Evolutionary conservation across 2,888 invertebrate genomes (phyloP).

Genomic region (Margaritifera margaritifera): DNA sequence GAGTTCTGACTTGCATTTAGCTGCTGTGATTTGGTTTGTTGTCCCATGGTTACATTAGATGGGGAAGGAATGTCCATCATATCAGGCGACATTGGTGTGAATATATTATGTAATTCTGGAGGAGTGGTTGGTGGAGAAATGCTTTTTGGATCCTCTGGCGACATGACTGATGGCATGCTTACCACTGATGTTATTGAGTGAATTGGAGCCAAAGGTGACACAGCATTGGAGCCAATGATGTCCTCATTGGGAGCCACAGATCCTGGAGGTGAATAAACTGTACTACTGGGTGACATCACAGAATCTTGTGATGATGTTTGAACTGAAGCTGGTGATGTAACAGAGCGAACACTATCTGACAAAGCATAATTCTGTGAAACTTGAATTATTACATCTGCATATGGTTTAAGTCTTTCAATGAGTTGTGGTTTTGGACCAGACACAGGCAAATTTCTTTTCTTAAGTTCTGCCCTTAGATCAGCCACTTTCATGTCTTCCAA

Average conservation of each 20-base stretch:
- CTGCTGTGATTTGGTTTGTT: slow-evolving; percentile 13
- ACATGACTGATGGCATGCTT: slow-evolving; percentile 37
- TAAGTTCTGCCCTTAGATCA: slow-evolving; percentile 94
- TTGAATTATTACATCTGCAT: slow-evolving; percentile 67
- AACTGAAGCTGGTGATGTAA: slow-evolving; percentile 21
- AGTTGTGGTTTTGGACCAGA: slow-evolving; percentile 97
- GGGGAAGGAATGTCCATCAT: slow-evolving; percentile 60
- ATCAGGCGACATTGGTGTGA: slow-evolving; percentile 63
- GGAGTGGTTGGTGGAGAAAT: slow-evolving; percentile 62
- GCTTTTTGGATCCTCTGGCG: slow-evolving; percentile 36
- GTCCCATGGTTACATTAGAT: slow-evolving; percentile 25
- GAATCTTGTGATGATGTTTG: slow-evolving; percentile 12
- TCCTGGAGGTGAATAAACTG: slow-evolving; percentile 29
- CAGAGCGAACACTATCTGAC: slow-evolving; percentile 22
- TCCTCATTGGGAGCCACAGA: slow-evolving; percentile 36
- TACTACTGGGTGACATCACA: slow-evolving; percentile 27
- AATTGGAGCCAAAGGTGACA: slow-evolving; percentile 41
- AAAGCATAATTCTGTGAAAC: slow-evolving; percentile 8
- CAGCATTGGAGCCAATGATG: slow-evolving; percentile 30
- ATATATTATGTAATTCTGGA: slow-evolving; percentile 40
- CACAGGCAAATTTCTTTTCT: slow-evolving; percentile 93
- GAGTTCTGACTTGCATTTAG: slow-evolving; percentile 20
- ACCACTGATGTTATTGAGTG: slow-evolving; percentile 49
- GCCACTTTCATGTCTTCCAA: slow-evolving; percentile 97
- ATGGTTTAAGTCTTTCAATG: slow-evolving; percentile 88